These are phyloP conservation scores for Cryptoprocta ferox DNA, from an alignment of 2,797 vertebrate species.

Conservation along the genomic window DNA sequence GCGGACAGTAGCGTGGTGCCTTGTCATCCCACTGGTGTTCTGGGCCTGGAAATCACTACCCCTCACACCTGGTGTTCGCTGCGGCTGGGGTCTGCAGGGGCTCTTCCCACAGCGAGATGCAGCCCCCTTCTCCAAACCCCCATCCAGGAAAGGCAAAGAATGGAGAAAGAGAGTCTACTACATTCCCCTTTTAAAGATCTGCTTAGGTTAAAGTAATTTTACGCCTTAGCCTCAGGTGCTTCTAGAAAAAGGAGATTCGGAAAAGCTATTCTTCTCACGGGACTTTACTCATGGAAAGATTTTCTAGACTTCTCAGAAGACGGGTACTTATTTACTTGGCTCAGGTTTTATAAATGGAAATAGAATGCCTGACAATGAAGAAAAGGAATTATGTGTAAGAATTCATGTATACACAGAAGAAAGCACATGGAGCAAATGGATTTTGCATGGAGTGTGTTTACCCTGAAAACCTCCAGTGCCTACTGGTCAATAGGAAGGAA, in stretches of 20 bases:
- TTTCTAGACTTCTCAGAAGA: not conserved
- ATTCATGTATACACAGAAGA: not conserved
- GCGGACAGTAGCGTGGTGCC: rapidly evolving
- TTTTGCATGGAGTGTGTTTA: not conserved
- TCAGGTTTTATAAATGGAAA: not conserved
- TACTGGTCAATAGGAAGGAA: not conserved
- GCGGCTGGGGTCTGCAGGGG: not conserved
- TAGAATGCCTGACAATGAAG: not conserved
- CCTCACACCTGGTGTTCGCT: rapidly evolving
- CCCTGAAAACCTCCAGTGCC: not conserved
- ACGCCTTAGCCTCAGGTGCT: no score
- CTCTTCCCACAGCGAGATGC: not conserved
- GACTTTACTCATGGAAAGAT: not conserved
- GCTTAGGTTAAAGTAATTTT: no score
- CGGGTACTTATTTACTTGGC: not conserved
- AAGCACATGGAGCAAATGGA: not conserved
- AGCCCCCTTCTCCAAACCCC: rapidly evolving
- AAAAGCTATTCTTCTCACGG: not conserved
- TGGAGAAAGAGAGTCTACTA: rapidly evolving
- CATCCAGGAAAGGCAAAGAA: not conserved
- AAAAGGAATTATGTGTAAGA: not conserved
- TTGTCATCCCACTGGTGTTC: not conserved
- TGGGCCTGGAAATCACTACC: rapidly evolving
- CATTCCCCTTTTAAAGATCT: not conserved
- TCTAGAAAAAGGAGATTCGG: not conserved